Percentiles rank a stretch among this genome's conserved stretches.
phyloP scores from a whole-genome alignment of 1,140 invertebrate species.

The Zaprionus lachaisei region DNA sequence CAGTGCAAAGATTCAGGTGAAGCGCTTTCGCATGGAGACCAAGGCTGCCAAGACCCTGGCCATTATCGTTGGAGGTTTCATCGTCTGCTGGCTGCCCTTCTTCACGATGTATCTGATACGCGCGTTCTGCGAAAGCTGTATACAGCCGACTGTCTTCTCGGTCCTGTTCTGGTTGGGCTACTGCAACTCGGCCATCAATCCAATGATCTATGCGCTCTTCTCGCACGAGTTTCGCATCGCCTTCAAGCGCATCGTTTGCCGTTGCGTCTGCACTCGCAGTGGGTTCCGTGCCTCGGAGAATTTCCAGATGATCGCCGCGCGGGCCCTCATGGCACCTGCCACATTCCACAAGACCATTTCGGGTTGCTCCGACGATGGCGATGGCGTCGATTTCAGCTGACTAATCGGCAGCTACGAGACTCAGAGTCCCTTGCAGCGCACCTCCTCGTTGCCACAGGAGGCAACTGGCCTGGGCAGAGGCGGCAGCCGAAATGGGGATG shows the following conservation, averaged over 20 bases:
- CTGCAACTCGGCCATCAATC: slow-evolving; percentile 95
- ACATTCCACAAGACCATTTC: slow-evolving; percentile 84
- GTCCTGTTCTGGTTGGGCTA: slow-evolving; percentile 96
- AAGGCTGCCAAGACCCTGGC: slow-evolving; percentile 96
- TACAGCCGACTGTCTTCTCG: slow-evolving; percentile 90
- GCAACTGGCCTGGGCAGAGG: neutral
- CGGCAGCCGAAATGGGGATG: slow-evolving; percentile 7
- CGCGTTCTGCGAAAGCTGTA: slow-evolving; percentile 88
- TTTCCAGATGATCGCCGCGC: slow-evolving; percentile 83
- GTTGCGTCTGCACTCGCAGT: slow-evolving; percentile 85
- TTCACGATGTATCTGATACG: slow-evolving; percentile 94
- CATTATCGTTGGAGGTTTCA: slow-evolving; percentile 96
- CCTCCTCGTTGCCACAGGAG: slow-evolving; percentile 68
- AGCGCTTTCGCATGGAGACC: slow-evolving; percentile 90
- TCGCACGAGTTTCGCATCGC: slow-evolving; percentile 93
- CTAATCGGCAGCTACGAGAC: slow-evolving; percentile 73
- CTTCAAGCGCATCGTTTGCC: slow-evolving; percentile 91
- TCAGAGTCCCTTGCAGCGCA: slow-evolving; percentile 61
- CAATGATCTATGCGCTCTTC: slow-evolving; percentile 94
- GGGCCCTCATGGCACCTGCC: slow-evolving; percentile 78
- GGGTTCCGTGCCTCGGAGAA: slow-evolving; percentile 82
- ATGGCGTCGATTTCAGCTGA: slow-evolving; percentile 81
- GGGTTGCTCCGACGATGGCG: slow-evolving; percentile 80
- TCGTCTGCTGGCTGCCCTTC: slow-evolving; percentile 95
- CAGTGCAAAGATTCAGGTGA: slow-evolving; percentile 86